Percentiles rank a stretch among this genome's conserved stretches.
phyloP scores from a whole-genome alignment of 2,888 invertebrate species.

The Pristionchus mayeri region DNA sequence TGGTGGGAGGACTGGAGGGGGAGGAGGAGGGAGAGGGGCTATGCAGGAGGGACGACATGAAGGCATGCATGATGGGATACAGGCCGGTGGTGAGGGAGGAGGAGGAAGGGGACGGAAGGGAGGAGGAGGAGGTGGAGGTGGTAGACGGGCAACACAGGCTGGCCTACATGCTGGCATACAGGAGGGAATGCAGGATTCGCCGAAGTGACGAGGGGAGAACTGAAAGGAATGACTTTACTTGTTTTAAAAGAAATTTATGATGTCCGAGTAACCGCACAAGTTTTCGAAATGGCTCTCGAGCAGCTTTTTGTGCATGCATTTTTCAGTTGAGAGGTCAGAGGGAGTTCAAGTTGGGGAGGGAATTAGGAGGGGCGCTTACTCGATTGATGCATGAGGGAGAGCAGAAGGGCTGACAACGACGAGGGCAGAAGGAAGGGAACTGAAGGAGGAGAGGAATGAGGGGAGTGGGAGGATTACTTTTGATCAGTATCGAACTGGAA shows the following conservation, averaged over 20 bases:
- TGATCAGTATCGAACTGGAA: too few relatives aligned
- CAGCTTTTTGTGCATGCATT: background rate
- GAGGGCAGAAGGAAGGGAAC: constrained; percentile 9
- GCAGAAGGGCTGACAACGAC: constrained; percentile 3
- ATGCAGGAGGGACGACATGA: background rate
- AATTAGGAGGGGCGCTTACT: constrained; percentile 28
- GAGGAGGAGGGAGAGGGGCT: background rate
- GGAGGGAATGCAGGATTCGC: background rate
- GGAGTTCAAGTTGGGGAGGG: background rate
- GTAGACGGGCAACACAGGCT: background rate
- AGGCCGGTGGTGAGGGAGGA: constrained; percentile 3
- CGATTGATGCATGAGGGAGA: constrained; percentile 36
- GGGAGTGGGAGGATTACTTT: background rate
- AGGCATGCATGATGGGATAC: constrained; percentile 17
- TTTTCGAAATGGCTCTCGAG: background rate
- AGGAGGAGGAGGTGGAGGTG: background rate
- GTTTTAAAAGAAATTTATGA: background rate
- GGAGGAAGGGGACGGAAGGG: background rate
- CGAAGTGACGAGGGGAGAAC: constrained; percentile 23
- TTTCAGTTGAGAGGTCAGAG: constrained; percentile 8
- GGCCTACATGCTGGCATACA: constrained; percentile 10
- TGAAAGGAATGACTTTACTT: background rate
- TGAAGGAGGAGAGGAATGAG: background rate
- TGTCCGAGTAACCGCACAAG: background rate
- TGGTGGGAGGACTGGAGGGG: too few relatives aligned